Base-by-base conservation (phyloP, 2,888 invertebrate species). In the Resseliella maxima region DNA sequence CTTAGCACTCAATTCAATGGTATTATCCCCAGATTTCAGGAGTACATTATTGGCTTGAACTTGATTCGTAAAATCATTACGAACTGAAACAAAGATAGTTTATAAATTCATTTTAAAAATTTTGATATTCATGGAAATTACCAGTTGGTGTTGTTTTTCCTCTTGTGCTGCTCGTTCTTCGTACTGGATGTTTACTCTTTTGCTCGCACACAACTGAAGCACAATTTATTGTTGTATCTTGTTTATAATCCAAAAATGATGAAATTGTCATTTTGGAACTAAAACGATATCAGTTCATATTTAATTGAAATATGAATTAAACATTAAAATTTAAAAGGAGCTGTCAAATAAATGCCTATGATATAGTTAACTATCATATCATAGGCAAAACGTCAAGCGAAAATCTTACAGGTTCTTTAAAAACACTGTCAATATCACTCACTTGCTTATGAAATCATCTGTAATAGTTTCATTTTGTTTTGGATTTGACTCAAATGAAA, bases 221-320 rank as follows among this genome's bases (percentile, higher is more conserved):
- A 88, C 94, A 94, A 86, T 94, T 94, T 8, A 97, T 91, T 38
- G 94, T 94, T 89, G 94, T 95, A 90, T 97, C 96, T 90, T 97
- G 95, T 90, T 96, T 95, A 89, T 95, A 95, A 89, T 95, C 95
- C 50, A 96, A 90, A 89, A 94, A 94, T 81, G 95, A 93, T 72
- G 93, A 93, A 86, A 96, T 94, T 86, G 93, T 92, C 45, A 86
- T 46, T 81, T 86, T 54, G 36, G 72, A 35, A 86, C 85, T 38
- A 86, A 86, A 86, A 86, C n/a, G n/a, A n/a, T n/a, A n/a, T n/a
- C n/a, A n/a, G n/a, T n/a, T n/a, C n/a, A n/a, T 24, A 36, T 86
- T 6, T 46, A 64, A 38, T 41, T 86, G 89, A 87, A 88, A 89
- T 88, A 90, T 90, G n/a, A n/a, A n/a, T n/a, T n/a, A n/a, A n/a